Base-by-base conservation (phyloP, 2,888 invertebrate genomes). In the Synanthedon vespiformis region DNA sequence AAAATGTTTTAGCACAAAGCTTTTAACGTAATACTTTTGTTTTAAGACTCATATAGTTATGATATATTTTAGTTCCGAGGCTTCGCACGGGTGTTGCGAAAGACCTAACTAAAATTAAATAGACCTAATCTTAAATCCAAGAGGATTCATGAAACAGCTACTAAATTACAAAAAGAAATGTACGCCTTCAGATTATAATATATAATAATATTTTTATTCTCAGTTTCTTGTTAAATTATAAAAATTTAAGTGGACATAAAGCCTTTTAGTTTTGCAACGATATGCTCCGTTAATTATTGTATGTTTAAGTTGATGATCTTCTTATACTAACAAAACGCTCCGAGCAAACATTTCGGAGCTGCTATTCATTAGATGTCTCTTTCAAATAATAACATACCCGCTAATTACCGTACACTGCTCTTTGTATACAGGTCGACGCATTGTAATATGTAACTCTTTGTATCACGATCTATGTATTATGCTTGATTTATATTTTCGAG, bases 401-500 rank as follows among this genome's bases (percentile, higher is more conserved):
- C 48, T 48, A 48, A 48, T 48, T 48, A 54, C 54, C 52, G 48
- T 16, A 22, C 22, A 52, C 54, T 41, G 49, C 50, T 54, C 51
- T 54, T 48, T 40, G 52, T 14, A 40, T 40, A 34, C 47, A 51
- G 51, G 51, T 40, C 52, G 52, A 50, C 47, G 48, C 48, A 47
- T 40, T 27, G 44, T 41, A n/a, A n/a, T n/a, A 41, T n/a, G 41
- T 44, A 44, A 18, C 22, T 16, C 22, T 48, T 22, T 48, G 48
- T 22, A 48, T 4, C 48, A 12, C 6, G 48, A 48, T 48, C 6
- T 14, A 48, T 48, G 48, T 51, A 41, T 14, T 49, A 63, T 56
- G 60, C 56, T 63, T 73, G 74, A 72, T 77, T 75, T 76, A 75
- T 78, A 72, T 70, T 71, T 70, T 61, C 58, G 56, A 58, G 58